A percentile compares a stretch with the other conserved stretches of the same genome.
Conservation (phyloP, 2,113 vertebrate species). For the Actenoides hombroni region DNA sequence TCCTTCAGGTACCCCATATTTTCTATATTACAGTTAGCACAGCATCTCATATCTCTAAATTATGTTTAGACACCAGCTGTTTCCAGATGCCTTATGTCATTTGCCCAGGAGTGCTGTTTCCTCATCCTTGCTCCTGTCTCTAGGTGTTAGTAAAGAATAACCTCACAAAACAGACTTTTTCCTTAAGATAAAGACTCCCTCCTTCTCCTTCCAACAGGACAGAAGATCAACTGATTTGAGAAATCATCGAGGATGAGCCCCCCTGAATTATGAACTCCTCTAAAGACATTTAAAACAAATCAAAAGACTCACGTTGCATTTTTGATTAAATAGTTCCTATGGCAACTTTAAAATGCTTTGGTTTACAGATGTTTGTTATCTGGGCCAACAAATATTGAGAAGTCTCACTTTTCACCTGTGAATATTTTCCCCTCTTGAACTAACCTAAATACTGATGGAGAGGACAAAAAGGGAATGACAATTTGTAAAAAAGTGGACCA, state of each 20-base stretch:
- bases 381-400: not conserved
- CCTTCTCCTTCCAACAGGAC: not conserved
- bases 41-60: not conserved
- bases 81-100: not conserved
- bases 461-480: not conserved
- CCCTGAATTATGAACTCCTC: not conserved
- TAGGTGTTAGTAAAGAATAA: not conserved
- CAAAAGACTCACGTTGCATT: not conserved
- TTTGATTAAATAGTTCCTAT: not conserved
- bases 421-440: not conserved
- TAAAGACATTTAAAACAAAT: not conserved
- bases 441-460: not conserved
- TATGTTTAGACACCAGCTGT: not conserved
- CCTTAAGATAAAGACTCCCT: not conserved
- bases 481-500: not conserved
- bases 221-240: not conserved
- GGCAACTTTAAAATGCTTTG: not conserved
- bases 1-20: not conserved
- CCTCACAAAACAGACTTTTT: not conserved
- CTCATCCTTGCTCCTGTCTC: not conserved
- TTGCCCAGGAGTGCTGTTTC: not conserved
- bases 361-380: not conserved
- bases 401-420: not conserved
- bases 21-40: not conserved
- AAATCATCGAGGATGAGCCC: not conserved